Conservation (phyloP, 2,113 vertebrate species). For the Paralichthys olivaceus region DNA sequence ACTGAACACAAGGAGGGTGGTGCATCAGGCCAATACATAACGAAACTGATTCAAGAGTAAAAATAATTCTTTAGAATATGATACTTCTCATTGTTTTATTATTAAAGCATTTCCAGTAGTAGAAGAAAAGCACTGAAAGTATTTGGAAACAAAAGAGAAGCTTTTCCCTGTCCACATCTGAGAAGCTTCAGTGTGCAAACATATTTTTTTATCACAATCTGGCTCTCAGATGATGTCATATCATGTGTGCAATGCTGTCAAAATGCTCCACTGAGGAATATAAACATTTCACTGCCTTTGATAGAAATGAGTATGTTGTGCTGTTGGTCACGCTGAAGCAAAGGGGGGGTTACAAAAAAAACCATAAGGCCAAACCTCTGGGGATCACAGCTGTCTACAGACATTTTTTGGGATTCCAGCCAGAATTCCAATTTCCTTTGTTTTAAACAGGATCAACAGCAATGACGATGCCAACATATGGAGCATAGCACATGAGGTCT, state of each 20-base stretch:
- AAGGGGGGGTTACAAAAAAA: neutral
- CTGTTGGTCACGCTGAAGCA: neutral
- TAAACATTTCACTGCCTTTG: neutral
- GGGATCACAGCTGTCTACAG: neutral
- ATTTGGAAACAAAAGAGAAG: neutral
- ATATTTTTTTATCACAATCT: neutral
- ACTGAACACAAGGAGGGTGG: neutral
- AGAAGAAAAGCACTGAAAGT: neutral
- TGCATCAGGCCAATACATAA: slow-evolving; percentile 6
- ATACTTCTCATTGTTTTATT: neutral
- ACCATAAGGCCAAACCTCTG: neutral
- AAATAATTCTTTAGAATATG: neutral
- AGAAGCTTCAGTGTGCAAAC: neutral
- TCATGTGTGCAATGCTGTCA: neutral
- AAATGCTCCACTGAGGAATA: slow-evolving; percentile 8
- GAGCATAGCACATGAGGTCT: neutral
- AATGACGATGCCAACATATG: neutral
- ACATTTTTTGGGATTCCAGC: neutral
- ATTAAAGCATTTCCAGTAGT: neutral
- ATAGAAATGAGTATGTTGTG: neutral
- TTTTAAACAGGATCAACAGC: neutral
- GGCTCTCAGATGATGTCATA: slow-evolving; percentile 5
- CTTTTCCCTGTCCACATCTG: too few species aligned
- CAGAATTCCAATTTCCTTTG: neutral
- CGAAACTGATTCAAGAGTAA: neutral